phyloP scores from a whole-genome alignment of 2,797 vertebrate species.

The Ptychadena robeensis region DNA sequence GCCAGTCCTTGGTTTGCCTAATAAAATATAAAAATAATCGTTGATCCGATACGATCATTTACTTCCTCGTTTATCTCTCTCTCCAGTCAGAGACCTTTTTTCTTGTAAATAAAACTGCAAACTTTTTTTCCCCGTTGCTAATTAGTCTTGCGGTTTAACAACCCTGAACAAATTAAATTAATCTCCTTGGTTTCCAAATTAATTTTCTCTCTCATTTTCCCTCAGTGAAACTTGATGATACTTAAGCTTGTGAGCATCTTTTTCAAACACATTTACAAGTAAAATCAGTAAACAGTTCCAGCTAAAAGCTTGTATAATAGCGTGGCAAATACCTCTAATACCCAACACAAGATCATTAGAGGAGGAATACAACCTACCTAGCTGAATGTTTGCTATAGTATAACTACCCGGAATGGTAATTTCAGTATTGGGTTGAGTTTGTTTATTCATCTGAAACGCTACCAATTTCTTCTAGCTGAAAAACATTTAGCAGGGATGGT shows the following conservation, averaged over 20 bases:
- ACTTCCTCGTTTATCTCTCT: constrained; percentile 12
- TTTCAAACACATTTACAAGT: constrained; percentile 37
- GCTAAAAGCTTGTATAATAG: too few species aligned
- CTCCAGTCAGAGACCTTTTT: constrained; percentile 37
- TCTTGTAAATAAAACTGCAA: constrained; percentile 50
- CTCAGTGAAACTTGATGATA: constrained; percentile 49
- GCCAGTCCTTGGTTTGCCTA: constrained; percentile 6
- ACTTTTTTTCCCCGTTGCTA: constrained; percentile 56
- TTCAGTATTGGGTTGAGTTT: too few species aligned
- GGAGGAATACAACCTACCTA: too few species aligned
- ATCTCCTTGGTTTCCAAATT: constrained; percentile 65
- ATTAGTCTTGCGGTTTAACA: constrained; percentile 63
- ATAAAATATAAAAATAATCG: background rate
- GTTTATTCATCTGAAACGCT: too few species aligned
- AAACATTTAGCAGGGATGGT: too few species aligned
- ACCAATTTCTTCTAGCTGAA: too few species aligned
- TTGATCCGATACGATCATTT: constrained; percentile 4
- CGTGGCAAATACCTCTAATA: too few species aligned
- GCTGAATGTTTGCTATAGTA: too few species aligned
- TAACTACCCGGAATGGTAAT: too few species aligned
- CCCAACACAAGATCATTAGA: too few species aligned
- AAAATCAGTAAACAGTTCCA: too few species aligned
- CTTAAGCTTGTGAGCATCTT: constrained; percentile 21
- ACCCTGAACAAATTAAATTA: constrained; percentile 69
- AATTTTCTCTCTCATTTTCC: constrained; percentile 58